Conservation (phyloP, 2,113 vertebrate genomes). For the Castor canadensis region DNA sequence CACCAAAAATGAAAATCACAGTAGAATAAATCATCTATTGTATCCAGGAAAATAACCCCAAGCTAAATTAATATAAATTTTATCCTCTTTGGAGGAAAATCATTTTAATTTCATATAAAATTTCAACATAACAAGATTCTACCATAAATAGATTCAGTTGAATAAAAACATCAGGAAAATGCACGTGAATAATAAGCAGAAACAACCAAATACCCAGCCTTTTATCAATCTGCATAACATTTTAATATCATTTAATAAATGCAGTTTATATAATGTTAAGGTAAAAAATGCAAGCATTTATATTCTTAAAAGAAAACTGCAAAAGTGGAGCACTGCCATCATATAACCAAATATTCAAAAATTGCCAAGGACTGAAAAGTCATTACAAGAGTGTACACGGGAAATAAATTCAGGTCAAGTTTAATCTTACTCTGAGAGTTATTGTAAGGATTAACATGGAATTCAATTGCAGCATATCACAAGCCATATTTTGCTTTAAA, state of each 20-base stretch:
- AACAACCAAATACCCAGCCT: neutral
- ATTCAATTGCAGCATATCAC: neutral
- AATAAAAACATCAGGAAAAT: neutral
- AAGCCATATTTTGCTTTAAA: neutral
- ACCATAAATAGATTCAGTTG: neutral
- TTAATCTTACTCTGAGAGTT: constrained; percentile 21
- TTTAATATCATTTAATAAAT: neutral
- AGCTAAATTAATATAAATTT: neutral
- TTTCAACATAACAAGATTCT: neutral
- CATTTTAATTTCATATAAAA: neutral
- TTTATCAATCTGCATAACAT: neutral
- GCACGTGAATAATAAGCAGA: neutral
- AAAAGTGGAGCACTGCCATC: neutral
- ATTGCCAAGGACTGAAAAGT: neutral
- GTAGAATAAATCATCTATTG: neutral
- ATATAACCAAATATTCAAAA: constrained; percentile 17
- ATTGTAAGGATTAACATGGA: neutral
- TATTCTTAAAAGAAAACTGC: neutral
- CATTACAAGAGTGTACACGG: neutral
- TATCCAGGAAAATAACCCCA: neutral
- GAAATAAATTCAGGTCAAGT: neutral
- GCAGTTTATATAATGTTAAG: neutral
- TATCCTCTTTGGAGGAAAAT: neutral
- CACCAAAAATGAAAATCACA: neutral
- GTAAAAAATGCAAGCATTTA: neutral